phyloP scores from a whole-genome alignment of 2,113 vertebrate genomes.

The Tragelaphus strepsiceros region DNA sequence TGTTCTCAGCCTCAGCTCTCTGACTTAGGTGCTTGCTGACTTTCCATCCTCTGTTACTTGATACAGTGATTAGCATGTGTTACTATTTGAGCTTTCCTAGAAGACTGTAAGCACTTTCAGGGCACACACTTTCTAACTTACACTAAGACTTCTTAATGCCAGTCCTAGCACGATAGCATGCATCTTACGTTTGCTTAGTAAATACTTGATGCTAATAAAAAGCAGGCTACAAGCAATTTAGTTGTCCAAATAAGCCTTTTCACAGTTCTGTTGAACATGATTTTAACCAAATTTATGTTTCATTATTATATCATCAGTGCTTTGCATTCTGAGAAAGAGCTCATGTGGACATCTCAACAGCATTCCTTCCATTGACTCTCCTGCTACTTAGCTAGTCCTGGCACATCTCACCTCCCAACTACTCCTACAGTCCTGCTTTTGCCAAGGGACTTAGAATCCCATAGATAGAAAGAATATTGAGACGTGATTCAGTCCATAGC shows the following conservation, averaged over 20 bases:
- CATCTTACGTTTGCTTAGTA: background rate
- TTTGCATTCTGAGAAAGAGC: background rate
- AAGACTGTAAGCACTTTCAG: background rate
- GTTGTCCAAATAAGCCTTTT: background rate
- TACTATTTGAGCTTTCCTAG: background rate
- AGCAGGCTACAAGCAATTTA: background rate
- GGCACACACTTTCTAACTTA: background rate
- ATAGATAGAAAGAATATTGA: background rate
- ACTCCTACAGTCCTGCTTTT: background rate
- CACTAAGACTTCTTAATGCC: background rate
- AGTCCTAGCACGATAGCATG: background rate
- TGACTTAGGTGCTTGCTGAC: background rate
- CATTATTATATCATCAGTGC: background rate
- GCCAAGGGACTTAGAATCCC: constrained; percentile 23
- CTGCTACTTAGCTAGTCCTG: background rate
- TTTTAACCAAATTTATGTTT: constrained; percentile 36
- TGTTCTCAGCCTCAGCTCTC: background rate
- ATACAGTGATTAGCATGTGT: background rate
- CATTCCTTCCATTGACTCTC: background rate
- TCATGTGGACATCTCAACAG: background rate
- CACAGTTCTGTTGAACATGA: background rate
- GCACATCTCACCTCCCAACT: background rate
- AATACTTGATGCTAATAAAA: constrained; percentile 25
- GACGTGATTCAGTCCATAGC: background rate
- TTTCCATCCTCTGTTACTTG: background rate